These are phyloP conservation scores for Bradysia coprophila DNA, from an alignment of 1,140 invertebrate genomes.

Conservation along the genomic window DNA sequence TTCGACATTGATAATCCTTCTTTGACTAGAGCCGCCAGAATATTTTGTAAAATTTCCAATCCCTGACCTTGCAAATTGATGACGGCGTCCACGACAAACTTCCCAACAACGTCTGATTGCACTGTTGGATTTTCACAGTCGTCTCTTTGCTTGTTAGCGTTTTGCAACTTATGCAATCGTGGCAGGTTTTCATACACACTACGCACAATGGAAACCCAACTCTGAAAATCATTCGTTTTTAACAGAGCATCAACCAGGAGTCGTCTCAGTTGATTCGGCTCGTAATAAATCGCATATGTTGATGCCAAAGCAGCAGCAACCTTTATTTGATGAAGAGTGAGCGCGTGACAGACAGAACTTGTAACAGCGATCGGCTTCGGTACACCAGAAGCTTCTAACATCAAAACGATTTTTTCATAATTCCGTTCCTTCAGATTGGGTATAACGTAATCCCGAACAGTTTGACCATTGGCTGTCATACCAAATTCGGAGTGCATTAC, in stretches of 20 bases:
- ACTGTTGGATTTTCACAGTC: too few relatives aligned
- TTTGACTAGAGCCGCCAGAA: slow-evolving; percentile 31
- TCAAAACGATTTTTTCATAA: slow-evolving; percentile 27
- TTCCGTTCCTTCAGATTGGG: slow-evolving; percentile 37
- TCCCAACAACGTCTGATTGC: slow-evolving; percentile 24
- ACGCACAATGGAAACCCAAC: slow-evolving; percentile 29
- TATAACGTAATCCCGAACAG: slow-evolving; percentile 49
- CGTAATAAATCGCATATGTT: slow-evolving; percentile 32
- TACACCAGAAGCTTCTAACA: slow-evolving; percentile 31
- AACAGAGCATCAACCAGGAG: slow-evolving; percentile 33
- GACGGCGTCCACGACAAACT: slow-evolving; percentile 28
- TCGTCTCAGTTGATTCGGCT: slow-evolving; percentile 26
- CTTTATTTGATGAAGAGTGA: slow-evolving; percentile 30
- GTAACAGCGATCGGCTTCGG: slow-evolving; percentile 30
- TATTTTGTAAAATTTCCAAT: slow-evolving; percentile 14
- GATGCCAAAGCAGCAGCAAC: slow-evolving; percentile 34
- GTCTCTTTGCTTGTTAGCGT: slow-evolving; percentile 20
- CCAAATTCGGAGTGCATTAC: slow-evolving; percentile 36
- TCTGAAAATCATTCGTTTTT: slow-evolving; percentile 34
- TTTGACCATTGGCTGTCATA: slow-evolving; percentile 35
- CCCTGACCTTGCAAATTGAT: slow-evolving; percentile 12
- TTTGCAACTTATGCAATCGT: slow-evolving; percentile 6
- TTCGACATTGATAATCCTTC: slow-evolving; percentile 42
- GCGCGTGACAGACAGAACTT: slow-evolving; percentile 31
- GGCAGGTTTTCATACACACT: slow-evolving; percentile 25